A percentile compares a stretch with the other conserved stretches of the same genome.
Evolutionary conservation across 2,797 vertebrate genomes (phyloP).

Genomic region (Lophotriccus pileatus): DNA sequence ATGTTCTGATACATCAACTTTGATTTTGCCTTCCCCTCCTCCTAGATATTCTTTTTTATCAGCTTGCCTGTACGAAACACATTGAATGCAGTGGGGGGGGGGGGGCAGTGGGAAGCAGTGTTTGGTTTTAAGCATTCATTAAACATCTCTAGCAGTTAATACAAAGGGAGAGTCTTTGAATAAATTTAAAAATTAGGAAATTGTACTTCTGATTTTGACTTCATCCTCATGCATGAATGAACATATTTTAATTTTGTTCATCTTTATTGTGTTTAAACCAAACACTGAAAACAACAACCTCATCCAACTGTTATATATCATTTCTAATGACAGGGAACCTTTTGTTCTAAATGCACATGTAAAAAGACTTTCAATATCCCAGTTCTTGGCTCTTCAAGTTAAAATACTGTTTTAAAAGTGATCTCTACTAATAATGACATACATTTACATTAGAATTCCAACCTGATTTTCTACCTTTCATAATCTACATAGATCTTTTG

Average conservation of each 20-base stretch:
- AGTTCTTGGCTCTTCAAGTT: conserved; percentile 52
- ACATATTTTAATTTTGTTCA: conserved; percentile 70
- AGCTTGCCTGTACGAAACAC: conserved; percentile 29
- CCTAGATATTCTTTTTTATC: conserved; percentile 52
- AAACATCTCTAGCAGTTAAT: conserved; percentile 72
- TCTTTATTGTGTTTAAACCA: conserved; percentile 60
- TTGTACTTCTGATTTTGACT: conserved; percentile 69
- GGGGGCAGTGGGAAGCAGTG: background rate
- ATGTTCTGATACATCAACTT: conserved; percentile 48
- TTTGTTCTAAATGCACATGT: conserved; percentile 67
- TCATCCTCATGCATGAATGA: conserved; percentile 61
- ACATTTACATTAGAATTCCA: conserved; percentile 62
- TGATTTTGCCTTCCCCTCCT: conserved; percentile 47
- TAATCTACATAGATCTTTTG: conserved; percentile 44
- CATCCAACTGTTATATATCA: conserved; percentile 60
- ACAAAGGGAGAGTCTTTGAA: conserved; percentile 70
- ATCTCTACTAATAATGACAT: conserved; percentile 56
- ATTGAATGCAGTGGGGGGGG: conserved; percentile 21
- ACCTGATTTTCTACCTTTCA: conserved; percentile 32
- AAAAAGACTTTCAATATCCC: conserved; percentile 57
- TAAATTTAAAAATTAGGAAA: conserved; percentile 69
- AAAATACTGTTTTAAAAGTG: conserved; percentile 55
- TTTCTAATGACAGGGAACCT: conserved; percentile 69
- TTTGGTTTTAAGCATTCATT: conserved; percentile 67
- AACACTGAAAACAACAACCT: conserved; percentile 67